Evolutionary conservation across 1,140 invertebrate genomes (phyloP).

Genomic region (Stegodyphus mimosarum): DNA sequence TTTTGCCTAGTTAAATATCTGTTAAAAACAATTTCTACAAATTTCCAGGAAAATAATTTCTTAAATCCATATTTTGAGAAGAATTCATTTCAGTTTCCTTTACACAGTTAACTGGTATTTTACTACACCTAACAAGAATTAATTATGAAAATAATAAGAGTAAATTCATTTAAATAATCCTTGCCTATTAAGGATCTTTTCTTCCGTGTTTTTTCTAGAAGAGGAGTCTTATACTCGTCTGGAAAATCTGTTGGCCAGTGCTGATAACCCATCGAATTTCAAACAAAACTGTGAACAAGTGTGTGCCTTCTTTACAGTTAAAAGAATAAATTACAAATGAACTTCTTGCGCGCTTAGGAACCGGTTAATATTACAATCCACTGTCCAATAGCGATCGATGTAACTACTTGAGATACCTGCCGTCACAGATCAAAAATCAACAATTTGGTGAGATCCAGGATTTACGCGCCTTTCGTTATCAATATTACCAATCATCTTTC

Average conservation of each 20-base stretch:
- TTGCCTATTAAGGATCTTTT: constrained; percentile 33
- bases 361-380: constrained; percentile 12
- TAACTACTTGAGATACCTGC: not conserved
- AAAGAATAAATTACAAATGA: constrained; percentile 32
- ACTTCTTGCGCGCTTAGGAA: not conserved
- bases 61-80: too few relatives aligned
- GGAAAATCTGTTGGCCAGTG: constrained; percentile 47
- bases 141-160: too few relatives aligned
- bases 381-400: constrained; percentile 10
- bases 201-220: constrained; percentile 22
- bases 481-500: too few relatives aligned
- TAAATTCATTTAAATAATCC: constrained; percentile 1
- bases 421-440: constrained; percentile 34
- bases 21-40: too few relatives aligned
- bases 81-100: too few relatives aligned
- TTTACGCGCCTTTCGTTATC: not conserved
- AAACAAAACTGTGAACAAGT: constrained; percentile 33
- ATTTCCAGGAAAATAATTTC: too few relatives aligned
- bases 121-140: too few relatives aligned
- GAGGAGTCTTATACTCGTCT: constrained; percentile 39
- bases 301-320: not conserved
- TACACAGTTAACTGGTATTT: too few relatives aligned
- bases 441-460: constrained; percentile 9
- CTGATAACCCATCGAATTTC: constrained; percentile 55
- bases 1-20: too few relatives aligned